Base-by-base conservation (phyloP, 2,113 vertebrate species). In the Acrocephalus kingi region DNA sequence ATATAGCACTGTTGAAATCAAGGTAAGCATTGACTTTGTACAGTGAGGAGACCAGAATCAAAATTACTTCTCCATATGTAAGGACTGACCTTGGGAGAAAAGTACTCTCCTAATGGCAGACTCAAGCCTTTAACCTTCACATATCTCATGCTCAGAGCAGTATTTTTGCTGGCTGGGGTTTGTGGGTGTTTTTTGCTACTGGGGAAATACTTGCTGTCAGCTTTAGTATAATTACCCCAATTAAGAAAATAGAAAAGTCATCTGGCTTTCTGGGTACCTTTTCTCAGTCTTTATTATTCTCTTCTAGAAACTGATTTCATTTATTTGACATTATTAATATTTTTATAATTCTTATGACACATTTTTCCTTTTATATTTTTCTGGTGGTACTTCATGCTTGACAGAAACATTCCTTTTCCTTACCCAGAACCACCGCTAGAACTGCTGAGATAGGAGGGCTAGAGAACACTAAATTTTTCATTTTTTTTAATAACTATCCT, bases 111-210 rank as follows among this genome's bases (percentile, higher is more conserved):
- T 72, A 45, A 55, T 56, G 49, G 41, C 56, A 93, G 37, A 72
- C 31, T 94, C 52, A 64, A 94, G 88, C 28, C 64, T 93, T 90
- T 87, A 61, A 90, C 83, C 83, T 93, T 96, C 93, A 92, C 31
- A 76, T 39, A 79, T 61, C 48, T 94, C 45, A 39, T 16, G 45
- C 39, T 84, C 20, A 54, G 64, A 67, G 68, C 0, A 0, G 15
- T 46, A 43, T 64, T 92, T 84, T 74, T 27, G 30, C 73, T 90
- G 35, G 16, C 64, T 92, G 43, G 30, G 5, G 4, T 55, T 77
- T 81, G 59, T 43, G 75, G 41, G 54, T 69, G 21, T 39, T 95
- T 90, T 90, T 95, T 93, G 83, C 73, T 69, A 33, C 45, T 56
- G 76, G 48, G 69, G 73, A 94, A 96, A 77, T 48, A 92, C 24